Conservation (phyloP, 2,113 vertebrate genomes). For the Gadus chalcogrammus region DNA sequence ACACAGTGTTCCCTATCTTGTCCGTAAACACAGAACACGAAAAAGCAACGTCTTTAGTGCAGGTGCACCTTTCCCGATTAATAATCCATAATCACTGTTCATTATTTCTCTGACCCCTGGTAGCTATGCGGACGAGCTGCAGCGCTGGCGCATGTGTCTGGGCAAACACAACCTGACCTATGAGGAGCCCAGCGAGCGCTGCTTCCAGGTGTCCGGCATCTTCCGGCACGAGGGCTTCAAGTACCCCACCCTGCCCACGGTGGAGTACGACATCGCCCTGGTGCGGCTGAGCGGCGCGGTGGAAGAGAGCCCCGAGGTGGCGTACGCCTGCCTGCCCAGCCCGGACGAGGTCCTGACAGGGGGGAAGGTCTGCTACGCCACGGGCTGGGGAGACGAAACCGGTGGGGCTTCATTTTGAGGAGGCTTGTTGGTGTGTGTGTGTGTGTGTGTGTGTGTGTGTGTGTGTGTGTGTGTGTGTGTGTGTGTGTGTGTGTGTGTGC, state of each 20-base stretch:
- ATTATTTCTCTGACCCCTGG: background rate
- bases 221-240: slow-evolving; percentile 71
- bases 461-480: too few species aligned
- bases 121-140: slow-evolving; percentile 74
- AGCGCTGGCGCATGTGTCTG: slow-evolving; percentile 75
- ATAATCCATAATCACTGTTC: too few species aligned
- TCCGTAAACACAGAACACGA: too few species aligned
- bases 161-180: slow-evolving; percentile 77
- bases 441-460: background rate
- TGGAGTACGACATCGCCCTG: slow-evolving; percentile 77
- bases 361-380: slow-evolving; percentile 71
- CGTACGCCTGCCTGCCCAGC: slow-evolving; percentile 70
- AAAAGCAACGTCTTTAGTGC: too few species aligned
- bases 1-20: too few species aligned
- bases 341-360: slow-evolving; percentile 61
- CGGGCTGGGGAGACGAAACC: slow-evolving; percentile 76
- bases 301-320: slow-evolving; percentile 45
- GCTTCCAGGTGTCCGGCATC: slow-evolving; percentile 62
- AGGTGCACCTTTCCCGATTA: too few species aligned
- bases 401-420: slow-evolving; percentile 36
- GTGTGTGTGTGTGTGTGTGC: too few species aligned
- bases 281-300: slow-evolving; percentile 67
- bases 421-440: background rate
- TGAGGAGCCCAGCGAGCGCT: slow-evolving; percentile 59
- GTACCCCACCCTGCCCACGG: slow-evolving; percentile 70